Evolutionary conservation across 2,797 vertebrate genomes (phyloP), one percentile per base, ranked within the genome.

Genomic region (Halcyon leucocephala): DNA sequence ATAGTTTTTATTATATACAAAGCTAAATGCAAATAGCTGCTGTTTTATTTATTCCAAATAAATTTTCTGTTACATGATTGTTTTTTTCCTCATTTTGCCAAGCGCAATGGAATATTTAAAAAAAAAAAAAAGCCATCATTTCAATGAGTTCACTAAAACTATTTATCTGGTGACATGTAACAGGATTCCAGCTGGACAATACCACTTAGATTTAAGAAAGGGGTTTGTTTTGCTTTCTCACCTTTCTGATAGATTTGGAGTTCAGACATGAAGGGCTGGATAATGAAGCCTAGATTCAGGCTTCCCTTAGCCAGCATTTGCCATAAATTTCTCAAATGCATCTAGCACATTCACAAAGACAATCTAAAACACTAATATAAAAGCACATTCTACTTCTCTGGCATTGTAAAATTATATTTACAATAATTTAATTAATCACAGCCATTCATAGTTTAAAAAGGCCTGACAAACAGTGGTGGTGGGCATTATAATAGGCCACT

Each of bases 21-120:
- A 94, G 58, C 66, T 90, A 91, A 95, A 89, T 76, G 60, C 39
- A 93, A 90, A 76, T 52, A 91, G 55, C 58, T 85, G 44, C 33
- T 85, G 26, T 62, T 93, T 95, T 88, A 82, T 86, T 93, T 89
- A 82, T 95, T 86, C 41, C 10, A 26, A 82, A 64, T 3, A 79
- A 46, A 67, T 71, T 76, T 64, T 88, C 62, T 39, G 3, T 73
- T 83, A 48, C 35, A 51, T 9, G 16, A 28, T 51, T 51, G 14
- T 9, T 29, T 0, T 33, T 84, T 80, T 91, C 49, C 72, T 76
- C 8, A 51, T 91, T 86, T 95, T 84, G 31, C 44, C 62, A 95
- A 91, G 7, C 81, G 46, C 52, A 82, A 49, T 24, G 57, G 52
- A 94, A 74, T 7, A 44, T 72, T 74, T 66, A 0, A 26, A 65